Evolutionary conservation across 2,888 invertebrate genomes (phyloP).

Genomic region (Diaperis boleti): DNA sequence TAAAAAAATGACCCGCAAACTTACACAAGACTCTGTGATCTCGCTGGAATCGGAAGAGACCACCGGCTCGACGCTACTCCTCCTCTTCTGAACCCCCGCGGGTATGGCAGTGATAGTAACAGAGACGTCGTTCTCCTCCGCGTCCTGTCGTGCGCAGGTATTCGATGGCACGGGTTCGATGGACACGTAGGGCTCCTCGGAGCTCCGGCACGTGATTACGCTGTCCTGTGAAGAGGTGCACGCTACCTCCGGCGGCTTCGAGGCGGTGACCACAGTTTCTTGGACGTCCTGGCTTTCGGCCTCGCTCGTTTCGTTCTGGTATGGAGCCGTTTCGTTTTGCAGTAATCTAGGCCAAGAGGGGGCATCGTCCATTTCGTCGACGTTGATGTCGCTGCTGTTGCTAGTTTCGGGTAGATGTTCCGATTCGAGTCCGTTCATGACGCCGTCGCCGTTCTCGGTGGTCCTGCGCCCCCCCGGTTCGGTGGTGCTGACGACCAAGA

Average conservation of each 20-base stretch:
- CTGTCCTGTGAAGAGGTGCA: constrained; percentile 47
- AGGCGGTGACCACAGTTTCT: constrained; percentile 39
- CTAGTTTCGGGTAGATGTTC: constrained; percentile 67
- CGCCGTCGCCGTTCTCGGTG: constrained; percentile 76
- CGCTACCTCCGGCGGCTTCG: constrained; percentile 33
- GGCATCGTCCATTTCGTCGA: constrained; percentile 71
- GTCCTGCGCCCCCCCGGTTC: constrained; percentile 77
- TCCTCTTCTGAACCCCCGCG: constrained; percentile 56
- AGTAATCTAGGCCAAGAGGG: constrained; percentile 53
- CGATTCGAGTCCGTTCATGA: constrained; percentile 74
- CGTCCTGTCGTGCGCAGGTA: constrained; percentile 46
- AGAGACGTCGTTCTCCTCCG: constrained; percentile 42
- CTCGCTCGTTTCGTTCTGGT: constrained; percentile 25
- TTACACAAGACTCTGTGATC: constrained; percentile 34
- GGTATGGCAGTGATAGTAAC: constrained; percentile 51
- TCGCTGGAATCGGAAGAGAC: constrained; percentile 48
- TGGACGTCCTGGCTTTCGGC: constrained; percentile 27
- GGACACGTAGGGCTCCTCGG: constrained; percentile 55
- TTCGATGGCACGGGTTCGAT: constrained; percentile 53
- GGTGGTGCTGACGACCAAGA: constrained; percentile 84
- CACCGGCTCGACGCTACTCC: constrained; percentile 57
- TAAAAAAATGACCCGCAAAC: neutral
- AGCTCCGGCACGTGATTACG: constrained; percentile 42
- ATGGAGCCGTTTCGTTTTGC: constrained; percentile 38
- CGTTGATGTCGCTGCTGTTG: constrained; percentile 69